A percentile compares a stretch with the other conserved stretches of the same genome.
These are phyloP conservation scores for Megaceryle alcyon DNA, from an alignment of 2,797 vertebrate species.

Conservation along the genomic window DNA sequence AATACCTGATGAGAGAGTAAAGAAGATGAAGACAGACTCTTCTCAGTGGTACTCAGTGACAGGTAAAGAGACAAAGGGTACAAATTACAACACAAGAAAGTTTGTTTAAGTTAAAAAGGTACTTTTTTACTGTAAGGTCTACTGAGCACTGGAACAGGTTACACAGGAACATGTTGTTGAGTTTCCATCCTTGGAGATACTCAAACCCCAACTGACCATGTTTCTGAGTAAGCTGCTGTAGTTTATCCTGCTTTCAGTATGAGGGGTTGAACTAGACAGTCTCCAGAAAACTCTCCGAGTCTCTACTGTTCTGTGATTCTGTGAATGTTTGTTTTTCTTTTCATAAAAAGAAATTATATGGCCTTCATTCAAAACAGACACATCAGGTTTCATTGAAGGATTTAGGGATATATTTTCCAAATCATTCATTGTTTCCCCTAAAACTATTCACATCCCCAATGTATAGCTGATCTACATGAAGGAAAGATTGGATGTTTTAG, in stretches of 20 bases:
- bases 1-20: background rate
- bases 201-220: fast-evolving
- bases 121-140: background rate
- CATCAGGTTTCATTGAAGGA: background rate
- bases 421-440: background rate
- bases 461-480: background rate
- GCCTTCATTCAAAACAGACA: background rate
- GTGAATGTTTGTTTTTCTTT: background rate
- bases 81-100: background rate
- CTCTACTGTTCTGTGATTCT: background rate
- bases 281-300: too few species aligned
- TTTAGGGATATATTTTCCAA: background rate
- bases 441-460: background rate
- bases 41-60: background rate
- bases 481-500: background rate
- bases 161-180: background rate
- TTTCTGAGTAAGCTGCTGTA: background rate
- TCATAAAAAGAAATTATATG: background rate
- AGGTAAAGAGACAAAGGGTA: background rate
- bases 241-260: background rate
- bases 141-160: too few species aligned
- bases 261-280: background rate
- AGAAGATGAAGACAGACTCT: background rate
- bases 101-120: background rate
- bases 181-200: background rate